Percentiles rank a stretch among this genome's conserved stretches.
phyloP scores from a whole-genome alignment of 2,113 vertebrate genomes.

The Myrmecophaga tridactyla region DNA sequence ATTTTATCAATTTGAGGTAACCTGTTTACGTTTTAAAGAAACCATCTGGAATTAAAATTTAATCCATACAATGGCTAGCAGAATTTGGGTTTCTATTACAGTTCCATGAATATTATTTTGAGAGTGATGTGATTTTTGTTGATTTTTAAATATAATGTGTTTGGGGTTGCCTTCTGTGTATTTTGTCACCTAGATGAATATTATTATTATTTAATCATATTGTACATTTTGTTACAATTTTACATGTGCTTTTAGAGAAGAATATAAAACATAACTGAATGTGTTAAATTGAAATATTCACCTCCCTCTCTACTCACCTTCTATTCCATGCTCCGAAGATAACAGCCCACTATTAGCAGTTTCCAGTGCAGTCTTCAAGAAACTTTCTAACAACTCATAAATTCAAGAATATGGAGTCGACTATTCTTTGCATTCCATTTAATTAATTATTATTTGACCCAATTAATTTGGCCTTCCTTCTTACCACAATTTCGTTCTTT shows the following conservation, averaged over 20 bases:
- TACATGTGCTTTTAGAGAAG: accelerated
- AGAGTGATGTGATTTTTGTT: background rate
- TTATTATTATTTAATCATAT: background rate
- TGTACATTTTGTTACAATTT: background rate
- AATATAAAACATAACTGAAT: background rate
- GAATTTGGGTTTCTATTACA: background rate
- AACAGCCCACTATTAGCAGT: background rate
- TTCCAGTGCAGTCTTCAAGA: background rate
- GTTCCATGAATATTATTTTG: background rate
- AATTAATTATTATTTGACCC: background rate
- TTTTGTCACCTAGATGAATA: background rate
- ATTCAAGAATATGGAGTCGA: background rate
- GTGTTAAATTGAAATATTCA: background rate
- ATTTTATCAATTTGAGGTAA: conserved; percentile 26
- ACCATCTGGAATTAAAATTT: conserved; percentile 23
- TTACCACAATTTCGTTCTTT: background rate
- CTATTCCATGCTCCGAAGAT: background rate
- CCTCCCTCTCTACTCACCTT: background rate
- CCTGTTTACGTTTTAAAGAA: conserved; percentile 38
- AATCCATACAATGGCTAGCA: conserved; percentile 28
- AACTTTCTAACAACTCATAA: background rate
- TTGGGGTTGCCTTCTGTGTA: background rate
- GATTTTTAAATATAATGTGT: background rate
- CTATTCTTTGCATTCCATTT: background rate
- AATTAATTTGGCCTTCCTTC: background rate